A percentile compares a stretch with the other conserved stretches of the same genome.
Conservation (phyloP, 2,888 invertebrate species). For the Lamellibrachia satsuma region DNA sequence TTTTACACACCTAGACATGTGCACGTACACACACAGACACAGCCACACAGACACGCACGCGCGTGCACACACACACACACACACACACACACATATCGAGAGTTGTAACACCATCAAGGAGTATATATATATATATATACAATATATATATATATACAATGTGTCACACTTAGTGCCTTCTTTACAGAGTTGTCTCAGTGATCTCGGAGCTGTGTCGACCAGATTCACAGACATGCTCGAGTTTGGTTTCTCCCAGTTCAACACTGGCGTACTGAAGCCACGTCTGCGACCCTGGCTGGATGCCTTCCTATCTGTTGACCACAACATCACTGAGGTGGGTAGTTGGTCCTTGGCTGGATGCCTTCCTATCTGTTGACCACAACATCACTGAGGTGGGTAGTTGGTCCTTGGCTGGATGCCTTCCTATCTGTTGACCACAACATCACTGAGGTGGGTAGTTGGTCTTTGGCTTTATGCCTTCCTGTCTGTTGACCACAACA, state of each 20-base stretch:
- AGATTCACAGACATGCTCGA: conserved; percentile 71
- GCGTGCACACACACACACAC: too few relatives aligned
- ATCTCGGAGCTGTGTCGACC: conserved; percentile 58
- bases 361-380: not conserved
- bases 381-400: conserved; percentile 17
- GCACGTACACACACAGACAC: not conserved
- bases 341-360: too few relatives aligned
- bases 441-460: conserved; percentile 73
- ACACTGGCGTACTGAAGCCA: conserved; percentile 83
- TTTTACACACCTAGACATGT: not conserved
- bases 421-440: conserved; percentile 82
- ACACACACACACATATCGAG: too few relatives aligned
- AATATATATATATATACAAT: too few relatives aligned
- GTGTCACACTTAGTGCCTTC: not conserved
- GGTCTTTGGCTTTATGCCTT: too few relatives aligned
- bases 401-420: conserved; percentile 81
- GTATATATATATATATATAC: too few relatives aligned
- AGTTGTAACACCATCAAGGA: not conserved
- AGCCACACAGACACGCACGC: too few relatives aligned
- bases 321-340: conserved; percentile 72
- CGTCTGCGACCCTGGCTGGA: conserved; percentile 85
- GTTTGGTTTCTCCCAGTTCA: conserved; percentile 82
- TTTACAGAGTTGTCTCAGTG: conserved; percentile 65
- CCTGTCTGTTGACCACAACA: not conserved
- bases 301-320: conserved; percentile 79